phyloP scores from a whole-genome alignment of 2,113 vertebrate species.

The Anthoscopus minutus region DNA sequence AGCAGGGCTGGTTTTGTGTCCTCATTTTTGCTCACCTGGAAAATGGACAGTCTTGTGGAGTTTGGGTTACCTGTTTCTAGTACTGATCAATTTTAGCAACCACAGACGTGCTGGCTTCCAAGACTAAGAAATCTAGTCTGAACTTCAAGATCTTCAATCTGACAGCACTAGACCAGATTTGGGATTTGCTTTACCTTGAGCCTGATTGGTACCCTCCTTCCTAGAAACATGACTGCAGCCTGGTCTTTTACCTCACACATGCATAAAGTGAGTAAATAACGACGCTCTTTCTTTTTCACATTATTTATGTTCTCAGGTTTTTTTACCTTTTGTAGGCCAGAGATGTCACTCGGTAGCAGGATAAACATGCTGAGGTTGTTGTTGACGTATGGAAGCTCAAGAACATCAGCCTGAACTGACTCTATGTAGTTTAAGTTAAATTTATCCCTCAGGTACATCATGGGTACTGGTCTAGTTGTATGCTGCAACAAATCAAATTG shows the following conservation, averaged over 20 bases:
- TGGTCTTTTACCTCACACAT: background rate
- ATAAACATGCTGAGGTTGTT: conserved; percentile 84
- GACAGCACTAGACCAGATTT: background rate
- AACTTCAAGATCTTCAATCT: background rate
- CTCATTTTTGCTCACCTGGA: background rate
- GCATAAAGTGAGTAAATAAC: background rate
- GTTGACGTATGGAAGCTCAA: conserved; percentile 78
- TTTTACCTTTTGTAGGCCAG: conserved; percentile 74
- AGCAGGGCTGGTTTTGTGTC: background rate
- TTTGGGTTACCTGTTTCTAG: background rate
- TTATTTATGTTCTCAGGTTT: background rate
- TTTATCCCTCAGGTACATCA: conserved; percentile 70
- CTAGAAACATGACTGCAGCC: background rate
- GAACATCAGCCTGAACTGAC: conserved; percentile 63
- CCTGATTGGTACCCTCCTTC: background rate
- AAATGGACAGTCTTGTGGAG: background rate
- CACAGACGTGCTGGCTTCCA: background rate
- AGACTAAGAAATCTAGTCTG: background rate
- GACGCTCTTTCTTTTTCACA: background rate
- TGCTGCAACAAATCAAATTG: conserved; percentile 57
- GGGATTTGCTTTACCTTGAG: background rate
- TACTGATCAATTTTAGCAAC: background rate
- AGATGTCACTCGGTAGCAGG: conserved; percentile 69
- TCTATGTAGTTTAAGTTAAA: conserved; percentile 56
- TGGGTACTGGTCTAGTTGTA: conserved; percentile 69